Evolutionary conservation across 2,888 invertebrate genomes (phyloP), one percentile per base, ranked within the genome.

Genomic region (Napeogenes sylphis): DNA sequence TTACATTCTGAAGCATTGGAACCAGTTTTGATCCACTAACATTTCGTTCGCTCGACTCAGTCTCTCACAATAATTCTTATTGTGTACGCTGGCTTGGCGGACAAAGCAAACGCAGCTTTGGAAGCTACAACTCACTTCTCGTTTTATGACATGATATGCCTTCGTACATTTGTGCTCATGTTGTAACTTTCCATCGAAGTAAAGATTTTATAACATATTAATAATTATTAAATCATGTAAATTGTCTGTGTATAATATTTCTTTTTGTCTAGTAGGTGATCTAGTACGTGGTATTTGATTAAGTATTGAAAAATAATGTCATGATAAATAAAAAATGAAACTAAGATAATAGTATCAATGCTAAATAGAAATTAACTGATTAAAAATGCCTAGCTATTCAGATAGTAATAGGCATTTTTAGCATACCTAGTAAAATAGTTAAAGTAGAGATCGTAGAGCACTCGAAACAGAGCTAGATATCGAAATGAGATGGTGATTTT

Each of bases 1-100:
- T 86, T 86, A 83, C 87, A 88, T 88, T 88, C 88, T 89, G 86
- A 85, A 80, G 85, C 83, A 81, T 80, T 81, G 85, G 79, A 90
- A 90, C 89, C 89, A 84, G 89, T 90, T 89, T 81, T 72, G 79
- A 78, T 75, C 79, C 77, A 78, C 80, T 76, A 82, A 80, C 82
- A 84, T 83, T 82, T 81, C 79, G 80, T 81, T 84, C 81, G 82
- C 78, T 78, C 77, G 76, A 77, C 73, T 72, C 83, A 75, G 81
- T 88, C 88, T 88, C 89, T 89, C 88, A 87, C 87, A 85, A 80
- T 78, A 80, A 79, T 79, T 75, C 78, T 80, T 76, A 77, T 78
- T 81, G 82, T 78, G 72, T 70, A 72, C 70, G 70, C 73, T 79
- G 75, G 72, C 74, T 76, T 73, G 81, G 76, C 56, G 57, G 46